Percentiles rank a stretch among this genome's conserved stretches.
phyloP scores from a whole-genome alignment of 2,888 invertebrate genomes.

The Rhamphomyia laevipes region DNA sequence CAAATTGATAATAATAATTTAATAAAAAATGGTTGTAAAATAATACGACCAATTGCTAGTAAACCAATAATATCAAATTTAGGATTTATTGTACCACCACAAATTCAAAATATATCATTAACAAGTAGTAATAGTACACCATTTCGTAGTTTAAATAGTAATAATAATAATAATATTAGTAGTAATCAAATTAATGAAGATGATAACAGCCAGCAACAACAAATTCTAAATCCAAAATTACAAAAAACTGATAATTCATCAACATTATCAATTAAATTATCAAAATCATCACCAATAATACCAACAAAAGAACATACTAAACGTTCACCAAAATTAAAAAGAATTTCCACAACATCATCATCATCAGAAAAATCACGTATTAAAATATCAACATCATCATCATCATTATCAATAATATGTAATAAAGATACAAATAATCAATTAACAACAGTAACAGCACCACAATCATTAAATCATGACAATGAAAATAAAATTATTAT shows the following conservation, averaged over 20 bases:
- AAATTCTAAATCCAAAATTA: neutral
- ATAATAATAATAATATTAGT: neutral
- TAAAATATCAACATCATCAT: slow-evolving; percentile 8
- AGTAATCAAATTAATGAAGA: neutral
- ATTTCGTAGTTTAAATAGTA: slow-evolving; percentile 17
- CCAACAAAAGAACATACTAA: neutral
- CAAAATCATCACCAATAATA: neutral
- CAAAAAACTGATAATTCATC: neutral
- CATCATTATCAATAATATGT: slow-evolving; percentile 13
- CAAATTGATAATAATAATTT: slow-evolving; percentile 4
- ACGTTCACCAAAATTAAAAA: slow-evolving; percentile 5
- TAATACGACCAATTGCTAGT: slow-evolving; percentile 47
- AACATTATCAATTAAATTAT: slow-evolving; percentile 7
- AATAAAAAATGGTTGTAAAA: slow-evolving; percentile 20
- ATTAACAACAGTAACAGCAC: slow-evolving; percentile 7
- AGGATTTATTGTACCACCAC: slow-evolving; percentile 30
- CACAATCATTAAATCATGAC: slow-evolving; percentile 4
- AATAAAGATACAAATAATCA: slow-evolving; percentile 14
- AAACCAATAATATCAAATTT: slow-evolving; percentile 32
- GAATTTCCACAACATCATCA: slow-evolving; percentile 2
- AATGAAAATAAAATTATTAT: slow-evolving; percentile 47
- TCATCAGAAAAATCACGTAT: neutral
- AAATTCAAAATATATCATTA: slow-evolving; percentile 19
- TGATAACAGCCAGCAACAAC: slow-evolving; percentile 3
- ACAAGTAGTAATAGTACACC: slow-evolving; percentile 20